Base-by-base conservation (phyloP, 2,888 invertebrate species). In the Cerceris rybyensis region DNA sequence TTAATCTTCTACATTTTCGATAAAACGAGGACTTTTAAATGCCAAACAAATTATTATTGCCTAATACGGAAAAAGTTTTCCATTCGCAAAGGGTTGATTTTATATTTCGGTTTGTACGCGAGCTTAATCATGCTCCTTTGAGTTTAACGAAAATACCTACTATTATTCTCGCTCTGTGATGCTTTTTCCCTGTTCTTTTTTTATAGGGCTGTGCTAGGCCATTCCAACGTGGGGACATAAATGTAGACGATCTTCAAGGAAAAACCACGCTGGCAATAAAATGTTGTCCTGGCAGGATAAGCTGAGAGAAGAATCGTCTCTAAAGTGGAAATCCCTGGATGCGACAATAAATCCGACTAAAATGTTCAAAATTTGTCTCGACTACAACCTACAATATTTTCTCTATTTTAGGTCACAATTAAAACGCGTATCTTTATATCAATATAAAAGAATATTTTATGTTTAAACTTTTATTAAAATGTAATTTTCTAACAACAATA, bases 201-300 rank as follows among this genome's bases (percentile, higher is more conserved):
- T 70, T 46, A 64, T 67, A 58, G 54, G 16, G 16, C 14, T 13
- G 17, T 16, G 43, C 43, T 49, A 49, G 41, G 54, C 42, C 58
- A 67, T 58, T 63, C 28, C 64, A 49, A 69, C 54, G 70, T 67
- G 61, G 60, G 59, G 75, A 83, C 65, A 63, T 78, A 80, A 80
- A 80, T 75, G 49, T 52, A 52, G 78, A 73, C 76, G 80, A 43
- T 55, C 65, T 72, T 73, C 75, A 39, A 72, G 69, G 67, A 75
- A 70, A 78, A 80, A 74, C 61, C 74, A 55, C 59, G 69, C 63
- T 46, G 71, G 60, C 80, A 84, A 78, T 84, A 84, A 84, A 84
- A 82, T 77, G 74, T 72, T 69, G 78, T 78, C 72, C 68, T 63
- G 69, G 74, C 65, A 61, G 85, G 69, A 75, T 81, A 81, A 85